Evolutionary conservation across 2,888 invertebrate species (phyloP), one percentile per base, ranked within the genome.

Genomic region (Cancer borealis): DNA sequence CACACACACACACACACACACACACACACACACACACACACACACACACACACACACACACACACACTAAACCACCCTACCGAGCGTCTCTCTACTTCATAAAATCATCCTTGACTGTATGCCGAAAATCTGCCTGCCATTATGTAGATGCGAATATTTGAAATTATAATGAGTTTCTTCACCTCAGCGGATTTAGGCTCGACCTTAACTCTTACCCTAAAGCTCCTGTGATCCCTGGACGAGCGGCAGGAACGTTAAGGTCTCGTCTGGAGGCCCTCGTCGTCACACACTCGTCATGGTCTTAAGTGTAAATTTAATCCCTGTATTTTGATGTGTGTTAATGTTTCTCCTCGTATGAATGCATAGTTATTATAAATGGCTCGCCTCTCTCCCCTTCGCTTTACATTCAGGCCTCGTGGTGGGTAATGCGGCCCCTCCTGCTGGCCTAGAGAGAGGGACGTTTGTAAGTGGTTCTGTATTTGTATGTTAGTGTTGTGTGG

Each of bases 121-220:
- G 79, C 30, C 12, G 30, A 79, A 79, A 79, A 79, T 79, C 79
- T 79, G 26, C 79, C 79, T 10, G 79, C 30, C 79, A 79, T 79
- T 79, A 79, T 79, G 79, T 26, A 79, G 79, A 79, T 79, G 79
- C 10, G 79, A 79, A 26, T 10, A 79, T 79, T 79, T 79, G 79
- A 79, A 79, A 79, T 79, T 30, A 79, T 30, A 79, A 79, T 79
- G 79, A 79, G 79, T 79, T 79, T 79, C 79, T 79, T 79, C 79
- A 79, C 79, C 66, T 66, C n/a, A 21, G 66, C 4, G n/a, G 66
- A 66, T 66, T 66, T 66, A 66, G n/a, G n/a, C 66, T n/a, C 66
- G 66, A n/a, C 66, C 66, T 66, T 4, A 21, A 66, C 6, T 17
- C 21, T 66, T n/a, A n/a, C 66, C 66, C 66, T 66, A 21, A 66